Conservation (phyloP, 2,888 invertebrate genomes). For the Oegoconia quadripuncta region DNA sequence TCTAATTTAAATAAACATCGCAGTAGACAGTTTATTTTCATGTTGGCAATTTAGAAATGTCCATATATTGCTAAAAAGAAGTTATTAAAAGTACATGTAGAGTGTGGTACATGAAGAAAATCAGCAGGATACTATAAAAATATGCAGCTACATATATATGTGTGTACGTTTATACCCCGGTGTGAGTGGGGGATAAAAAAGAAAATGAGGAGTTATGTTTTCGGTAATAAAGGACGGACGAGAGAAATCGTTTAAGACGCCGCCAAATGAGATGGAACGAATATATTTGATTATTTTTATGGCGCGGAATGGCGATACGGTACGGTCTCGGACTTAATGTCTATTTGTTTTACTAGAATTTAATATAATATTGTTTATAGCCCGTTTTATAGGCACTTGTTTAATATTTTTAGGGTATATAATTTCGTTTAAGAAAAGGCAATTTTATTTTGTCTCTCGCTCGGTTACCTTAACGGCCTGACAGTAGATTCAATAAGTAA, state of each 20-base stretch:
- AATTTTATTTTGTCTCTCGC: constrained; percentile 8
- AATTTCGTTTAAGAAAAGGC: constrained; percentile 12
- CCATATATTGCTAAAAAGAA: too few relatives aligned
- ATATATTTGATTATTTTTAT: constrained; percentile 80
- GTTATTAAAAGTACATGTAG: too few relatives aligned
- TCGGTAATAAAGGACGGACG: constrained; percentile 78
- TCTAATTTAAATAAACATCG: too few relatives aligned
- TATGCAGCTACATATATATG: constrained; percentile 74
- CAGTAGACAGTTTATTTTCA: too few relatives aligned
- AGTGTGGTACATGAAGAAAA: constrained; percentile 27
- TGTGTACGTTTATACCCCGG: constrained; percentile 55
- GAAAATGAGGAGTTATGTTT: constrained; percentile 79
- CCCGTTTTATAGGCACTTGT: constrained; percentile 39
- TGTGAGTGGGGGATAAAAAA: constrained; percentile 76
- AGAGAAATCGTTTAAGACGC: constrained; percentile 79
- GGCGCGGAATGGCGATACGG: constrained; percentile 72
- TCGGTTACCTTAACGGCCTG: too few relatives aligned
- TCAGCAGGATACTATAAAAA: constrained; percentile 64
- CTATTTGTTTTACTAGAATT: constrained; percentile 71
- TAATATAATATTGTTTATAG: constrained; percentile 58
- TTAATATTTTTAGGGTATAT: constrained; percentile 24
- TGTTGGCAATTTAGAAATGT: too few relatives aligned
- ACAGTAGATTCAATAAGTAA: neutral
- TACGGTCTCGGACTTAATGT: constrained; percentile 58
- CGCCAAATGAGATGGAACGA: constrained; percentile 78